Evolutionary conservation across 2,113 vertebrate species (phyloP).

Genomic region (Pachycephala philippinensis): DNA sequence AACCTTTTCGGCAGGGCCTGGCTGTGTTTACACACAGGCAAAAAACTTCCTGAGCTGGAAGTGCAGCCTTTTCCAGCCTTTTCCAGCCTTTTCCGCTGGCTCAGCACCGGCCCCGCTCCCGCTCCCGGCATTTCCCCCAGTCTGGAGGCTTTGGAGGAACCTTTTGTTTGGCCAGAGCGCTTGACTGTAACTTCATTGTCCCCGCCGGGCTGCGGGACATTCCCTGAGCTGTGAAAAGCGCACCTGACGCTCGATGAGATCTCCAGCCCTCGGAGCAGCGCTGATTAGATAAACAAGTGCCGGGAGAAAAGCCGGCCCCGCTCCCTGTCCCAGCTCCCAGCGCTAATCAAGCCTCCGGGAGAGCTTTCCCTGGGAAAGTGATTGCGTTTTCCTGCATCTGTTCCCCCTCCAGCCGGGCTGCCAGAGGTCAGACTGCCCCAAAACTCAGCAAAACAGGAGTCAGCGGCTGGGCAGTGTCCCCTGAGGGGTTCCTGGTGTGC

Average conservation of each 20-base stretch:
- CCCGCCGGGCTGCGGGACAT: background rate
- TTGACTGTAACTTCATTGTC: background rate
- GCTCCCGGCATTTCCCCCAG: background rate
- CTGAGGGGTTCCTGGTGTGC: rapidly evolving
- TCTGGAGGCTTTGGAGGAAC: background rate
- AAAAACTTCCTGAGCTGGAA: conserved; percentile 55
- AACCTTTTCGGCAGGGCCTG: background rate
- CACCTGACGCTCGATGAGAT: background rate
- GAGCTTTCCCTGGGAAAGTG: background rate
- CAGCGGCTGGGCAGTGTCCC: rapidly evolving
- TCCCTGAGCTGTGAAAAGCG: background rate
- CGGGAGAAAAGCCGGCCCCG: background rate
- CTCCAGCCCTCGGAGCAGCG: rapidly evolving
- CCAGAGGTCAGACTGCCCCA: background rate
- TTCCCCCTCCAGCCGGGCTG: background rate
- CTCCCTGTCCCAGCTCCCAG: rapidly evolving
- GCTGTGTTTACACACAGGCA: conserved; percentile 25
- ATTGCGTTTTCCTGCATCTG: background rate
- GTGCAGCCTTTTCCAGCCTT: background rate
- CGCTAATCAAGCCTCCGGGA: background rate
- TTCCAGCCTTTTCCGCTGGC: background rate
- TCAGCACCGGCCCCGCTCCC: background rate
- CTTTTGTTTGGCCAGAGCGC: conserved; percentile 15
- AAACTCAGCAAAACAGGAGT: rapidly evolving
- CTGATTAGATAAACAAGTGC: background rate